These are phyloP conservation scores for Dioctria rufipes DNA, from an alignment of 2,888 invertebrate genomes.

Conservation along the genomic window DNA sequence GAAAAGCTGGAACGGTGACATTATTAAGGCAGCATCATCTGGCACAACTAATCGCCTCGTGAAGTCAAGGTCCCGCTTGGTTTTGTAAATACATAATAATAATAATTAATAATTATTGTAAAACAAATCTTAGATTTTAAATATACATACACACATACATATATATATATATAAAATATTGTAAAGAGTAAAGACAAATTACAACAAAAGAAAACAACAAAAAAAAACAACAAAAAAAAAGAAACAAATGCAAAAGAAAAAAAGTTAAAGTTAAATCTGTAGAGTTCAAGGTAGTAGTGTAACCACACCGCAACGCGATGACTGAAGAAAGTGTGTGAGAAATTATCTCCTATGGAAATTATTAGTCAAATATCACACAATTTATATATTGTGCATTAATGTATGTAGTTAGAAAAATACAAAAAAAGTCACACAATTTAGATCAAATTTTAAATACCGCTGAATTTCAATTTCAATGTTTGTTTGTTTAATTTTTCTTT, in stretches of 20 bases:
- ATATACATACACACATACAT: neutral
- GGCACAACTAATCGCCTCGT: slow-evolving; percentile 67
- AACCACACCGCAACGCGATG: too few species aligned
- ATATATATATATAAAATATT: slow-evolving; percentile 6
- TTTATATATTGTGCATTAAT: slow-evolving; percentile 52
- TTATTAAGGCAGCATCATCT: slow-evolving; percentile 62
- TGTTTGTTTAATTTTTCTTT: neutral
- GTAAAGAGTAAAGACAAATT: neutral
- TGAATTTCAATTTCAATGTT: neutral
- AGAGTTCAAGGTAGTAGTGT: too few species aligned
- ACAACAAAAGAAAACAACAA: neutral
- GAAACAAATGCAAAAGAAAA: slow-evolving; percentile 32
- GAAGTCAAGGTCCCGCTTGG: slow-evolving; percentile 70
- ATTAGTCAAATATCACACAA: slow-evolving; percentile 49
- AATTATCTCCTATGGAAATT: slow-evolving; percentile 48
- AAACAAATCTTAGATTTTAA: too few species aligned
- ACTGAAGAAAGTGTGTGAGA: neutral
- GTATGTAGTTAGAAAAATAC: slow-evolving; percentile 54
- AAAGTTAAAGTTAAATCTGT: slow-evolving; percentile 26
- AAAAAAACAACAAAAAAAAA: slow-evolving; percentile 22
- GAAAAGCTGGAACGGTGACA: slow-evolving; percentile 79
- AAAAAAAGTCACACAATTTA: neutral
- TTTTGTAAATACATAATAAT: slow-evolving; percentile 64
- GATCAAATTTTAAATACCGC: neutral
- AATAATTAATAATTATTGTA: neutral